phyloP scores from a whole-genome alignment of 2,797 vertebrate genomes.

The Myiotriccus ornatus region DNA sequence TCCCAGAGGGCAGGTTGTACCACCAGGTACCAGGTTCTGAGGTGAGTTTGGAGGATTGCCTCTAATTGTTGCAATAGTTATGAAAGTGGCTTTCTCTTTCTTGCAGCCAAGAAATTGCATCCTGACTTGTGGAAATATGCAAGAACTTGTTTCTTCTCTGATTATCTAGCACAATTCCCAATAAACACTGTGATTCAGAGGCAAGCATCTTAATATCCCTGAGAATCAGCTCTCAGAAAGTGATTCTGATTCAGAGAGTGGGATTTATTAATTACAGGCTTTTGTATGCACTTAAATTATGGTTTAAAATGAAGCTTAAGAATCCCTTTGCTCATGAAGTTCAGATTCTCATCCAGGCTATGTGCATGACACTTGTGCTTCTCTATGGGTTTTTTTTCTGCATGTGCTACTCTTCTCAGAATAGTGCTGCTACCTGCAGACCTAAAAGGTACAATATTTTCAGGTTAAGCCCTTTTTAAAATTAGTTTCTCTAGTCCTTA shows the following conservation, averaged over 20 bases:
- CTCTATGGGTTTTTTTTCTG: background rate
- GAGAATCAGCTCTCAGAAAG: background rate
- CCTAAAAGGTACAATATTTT: background rate
- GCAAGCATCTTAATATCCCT: background rate
- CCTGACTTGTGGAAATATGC: background rate
- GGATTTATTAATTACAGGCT: slow-evolving; percentile 30
- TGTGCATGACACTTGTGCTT: background rate
- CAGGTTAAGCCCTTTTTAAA: background rate
- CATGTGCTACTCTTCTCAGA: background rate
- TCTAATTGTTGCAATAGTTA: background rate
- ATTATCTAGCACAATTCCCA: background rate
- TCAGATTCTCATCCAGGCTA: background rate
- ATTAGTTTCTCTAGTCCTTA: background rate
- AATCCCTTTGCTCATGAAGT: background rate
- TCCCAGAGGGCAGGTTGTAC: background rate
- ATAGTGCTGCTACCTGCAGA: background rate
- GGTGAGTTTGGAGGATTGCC: background rate
- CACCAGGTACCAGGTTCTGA: background rate
- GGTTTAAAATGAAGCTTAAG: background rate
- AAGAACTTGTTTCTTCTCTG: slow-evolving; percentile 22
- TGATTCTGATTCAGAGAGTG: slow-evolving; percentile 19
- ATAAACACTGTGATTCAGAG: slow-evolving; percentile 18
- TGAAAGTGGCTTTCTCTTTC: background rate
- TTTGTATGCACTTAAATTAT: background rate
- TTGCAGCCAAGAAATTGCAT: background rate